A percentile compares a stretch with the other conserved stretches of the same genome.
Conservation (phyloP, 2,797 vertebrate species). For the Oryzias dopingdopingensis region DNA sequence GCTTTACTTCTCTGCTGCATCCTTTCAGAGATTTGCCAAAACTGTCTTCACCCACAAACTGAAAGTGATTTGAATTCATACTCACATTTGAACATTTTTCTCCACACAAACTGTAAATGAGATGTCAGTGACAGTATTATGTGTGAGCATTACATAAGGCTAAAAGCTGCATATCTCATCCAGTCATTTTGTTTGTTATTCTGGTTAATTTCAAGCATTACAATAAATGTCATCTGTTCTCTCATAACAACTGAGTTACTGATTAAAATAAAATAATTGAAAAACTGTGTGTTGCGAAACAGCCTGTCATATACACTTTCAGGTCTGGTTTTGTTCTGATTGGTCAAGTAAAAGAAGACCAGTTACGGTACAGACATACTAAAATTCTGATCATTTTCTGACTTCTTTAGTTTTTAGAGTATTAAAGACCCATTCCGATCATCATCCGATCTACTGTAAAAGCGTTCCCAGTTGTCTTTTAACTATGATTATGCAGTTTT, state of each 20-base stretch:
- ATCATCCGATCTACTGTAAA: no score
- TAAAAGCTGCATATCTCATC: conserved; percentile 67
- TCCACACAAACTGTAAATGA: conserved; percentile 71
- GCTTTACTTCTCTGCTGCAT: conserved; percentile 60
- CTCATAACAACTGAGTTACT: conserved; percentile 56
- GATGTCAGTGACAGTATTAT: conserved; percentile 74
- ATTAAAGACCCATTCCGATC: no score
- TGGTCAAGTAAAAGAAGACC: no score
- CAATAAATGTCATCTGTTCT: conserved; percentile 61
- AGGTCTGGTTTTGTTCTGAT: no score
- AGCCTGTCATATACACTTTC: no score
- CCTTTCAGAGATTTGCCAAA: conserved; percentile 65
- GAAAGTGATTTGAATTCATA: conserved; percentile 51
- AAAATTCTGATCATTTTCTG: no score
- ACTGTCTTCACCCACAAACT: conserved; percentile 40
- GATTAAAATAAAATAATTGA: conserved; percentile 47
- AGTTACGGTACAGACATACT: no score
- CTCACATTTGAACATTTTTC: conserved; percentile 54
- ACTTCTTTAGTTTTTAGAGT: no score
- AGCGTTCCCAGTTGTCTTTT: no score
- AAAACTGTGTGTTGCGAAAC: neutral
- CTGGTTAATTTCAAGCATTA: conserved; percentile 68
- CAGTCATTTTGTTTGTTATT: conserved; percentile 72
- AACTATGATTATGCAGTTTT: no score
- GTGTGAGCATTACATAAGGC: conserved; percentile 66